Evolutionary conservation across 2,113 vertebrate genomes (phyloP), one percentile per base, ranked within the genome.

Genomic region (Nesoenas mayeri): DNA sequence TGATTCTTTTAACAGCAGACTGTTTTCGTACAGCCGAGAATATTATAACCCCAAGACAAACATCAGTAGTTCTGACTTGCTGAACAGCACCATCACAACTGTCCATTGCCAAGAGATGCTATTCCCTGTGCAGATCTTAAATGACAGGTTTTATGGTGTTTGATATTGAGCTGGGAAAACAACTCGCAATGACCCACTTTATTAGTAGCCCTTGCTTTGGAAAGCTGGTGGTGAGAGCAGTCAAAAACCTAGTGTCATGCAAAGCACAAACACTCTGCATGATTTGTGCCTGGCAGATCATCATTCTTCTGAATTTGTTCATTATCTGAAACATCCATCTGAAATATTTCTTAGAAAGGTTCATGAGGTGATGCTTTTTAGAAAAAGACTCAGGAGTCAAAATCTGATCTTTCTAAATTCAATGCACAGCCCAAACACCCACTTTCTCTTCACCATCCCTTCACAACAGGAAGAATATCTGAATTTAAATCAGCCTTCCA

Each of bases 11-110:
- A 93, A 91, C 56, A 86, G 34, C 51, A 93, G 56, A 56, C 28
- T 90, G 54, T 38, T 66, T 50, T 82, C 71, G 79, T 81, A 71
- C 61, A 92, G 44, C 34, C 89, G 80, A 17, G n/a, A 74, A 67
- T 89, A 92, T 89, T 64, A 89, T 81, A 93, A 96, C 72, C 89
- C 29, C 72, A 84, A 93, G 94, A 94, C 67, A 83, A 88, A 85
- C 65, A 70, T 86, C 80, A 70, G 69, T 50, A 71, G 69, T 84
- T 89, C 86, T 94, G 86, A 85, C 79, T 90, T 91, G 71, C 84
- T 94, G 93, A 95, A 67, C 78, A 79, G 67, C 1, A 6, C 57
- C 3, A 0, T 72, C 73, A 85, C 85, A 93, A 88, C 72, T 67
- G 77, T 80, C 85, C 69, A 79, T 71, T 85, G 69, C 73, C 70